phyloP scores from a whole-genome alignment of 2,113 vertebrate species.

The Urocitellus parryii region DNA sequence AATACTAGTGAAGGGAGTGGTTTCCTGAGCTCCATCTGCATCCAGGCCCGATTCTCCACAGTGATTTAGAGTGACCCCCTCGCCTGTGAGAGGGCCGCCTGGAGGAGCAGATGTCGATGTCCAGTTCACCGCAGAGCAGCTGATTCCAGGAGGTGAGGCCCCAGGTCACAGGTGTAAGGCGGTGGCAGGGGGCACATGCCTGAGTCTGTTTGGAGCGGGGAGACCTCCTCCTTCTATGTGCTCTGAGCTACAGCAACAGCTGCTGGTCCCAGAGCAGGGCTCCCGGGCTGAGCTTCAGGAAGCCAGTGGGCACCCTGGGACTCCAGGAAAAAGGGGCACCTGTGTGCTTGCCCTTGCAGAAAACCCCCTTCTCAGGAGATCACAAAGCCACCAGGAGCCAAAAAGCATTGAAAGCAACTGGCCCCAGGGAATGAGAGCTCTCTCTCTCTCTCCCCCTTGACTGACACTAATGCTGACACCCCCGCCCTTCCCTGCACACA shows the following conservation, averaged over 20 bases:
- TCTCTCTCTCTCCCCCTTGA: slow-evolving; percentile 29
- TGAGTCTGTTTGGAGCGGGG: neutral
- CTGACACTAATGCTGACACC: slow-evolving; percentile 64
- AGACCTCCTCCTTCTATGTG: rapidly evolving
- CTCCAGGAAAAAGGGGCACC: neutral
- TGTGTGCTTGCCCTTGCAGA: neutral
- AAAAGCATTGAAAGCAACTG: slow-evolving; percentile 37
- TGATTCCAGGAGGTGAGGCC: neutral
- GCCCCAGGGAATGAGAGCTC: neutral
- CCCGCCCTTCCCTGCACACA: neutral
- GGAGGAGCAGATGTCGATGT: neutral
- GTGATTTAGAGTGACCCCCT: rapidly evolving
- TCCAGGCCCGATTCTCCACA: neutral
- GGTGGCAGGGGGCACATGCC: rapidly evolving
- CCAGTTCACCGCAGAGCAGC: neutral
- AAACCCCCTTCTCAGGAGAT: neutral
- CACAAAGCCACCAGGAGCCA: slow-evolving; percentile 24
- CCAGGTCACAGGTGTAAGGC: neutral
- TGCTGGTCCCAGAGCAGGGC: neutral
- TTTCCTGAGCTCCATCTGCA: neutral
- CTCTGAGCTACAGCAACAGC: neutral
- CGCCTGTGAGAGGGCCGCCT: neutral
- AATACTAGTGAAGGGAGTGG: neutral
- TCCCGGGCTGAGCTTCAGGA: neutral
- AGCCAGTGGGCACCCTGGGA: rapidly evolving